Conservation (phyloP, 2,888 invertebrate species). For the Sphaerophoria rueppellii region DNA sequence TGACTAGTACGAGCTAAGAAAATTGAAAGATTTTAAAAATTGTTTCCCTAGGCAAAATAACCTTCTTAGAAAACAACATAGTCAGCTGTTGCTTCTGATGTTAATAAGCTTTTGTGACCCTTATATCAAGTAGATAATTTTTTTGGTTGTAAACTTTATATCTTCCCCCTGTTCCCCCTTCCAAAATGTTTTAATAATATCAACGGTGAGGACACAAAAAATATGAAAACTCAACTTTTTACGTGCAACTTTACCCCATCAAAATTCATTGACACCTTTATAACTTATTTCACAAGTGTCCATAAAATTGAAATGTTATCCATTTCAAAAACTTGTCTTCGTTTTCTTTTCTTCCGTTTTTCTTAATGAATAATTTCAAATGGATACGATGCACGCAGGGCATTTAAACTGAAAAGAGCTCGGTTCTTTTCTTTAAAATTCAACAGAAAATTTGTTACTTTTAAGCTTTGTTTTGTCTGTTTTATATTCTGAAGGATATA, state of each 20-base stretch:
- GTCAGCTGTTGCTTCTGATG: too few relatives aligned
- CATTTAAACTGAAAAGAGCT: slow-evolving; percentile 7
- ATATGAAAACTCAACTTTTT: not conserved
- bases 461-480: not conserved
- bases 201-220: too few relatives aligned
- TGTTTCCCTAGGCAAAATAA: too few relatives aligned
- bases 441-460: not conserved
- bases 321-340: not conserved
- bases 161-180: too few relatives aligned
- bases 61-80: too few relatives aligned
- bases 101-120: too few relatives aligned
- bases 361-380: slow-evolving; percentile 5
- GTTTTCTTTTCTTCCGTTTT: slow-evolving; percentile 7
- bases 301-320: slow-evolving; percentile 16
- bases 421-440: not conserved
- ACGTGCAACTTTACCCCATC: not conserved
- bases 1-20: too few relatives aligned
- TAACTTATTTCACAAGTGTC: slow-evolving; percentile 1
- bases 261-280: slow-evolving; percentile 7
- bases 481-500: not conserved
- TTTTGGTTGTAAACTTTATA: too few relatives aligned
- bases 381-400: too few relatives aligned
- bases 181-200: too few relatives aligned
- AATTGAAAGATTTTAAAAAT: too few relatives aligned
- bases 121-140: too few relatives aligned